phyloP scores from a whole-genome alignment of 2,113 vertebrate species.

The Pteronura brasiliensis region DNA sequence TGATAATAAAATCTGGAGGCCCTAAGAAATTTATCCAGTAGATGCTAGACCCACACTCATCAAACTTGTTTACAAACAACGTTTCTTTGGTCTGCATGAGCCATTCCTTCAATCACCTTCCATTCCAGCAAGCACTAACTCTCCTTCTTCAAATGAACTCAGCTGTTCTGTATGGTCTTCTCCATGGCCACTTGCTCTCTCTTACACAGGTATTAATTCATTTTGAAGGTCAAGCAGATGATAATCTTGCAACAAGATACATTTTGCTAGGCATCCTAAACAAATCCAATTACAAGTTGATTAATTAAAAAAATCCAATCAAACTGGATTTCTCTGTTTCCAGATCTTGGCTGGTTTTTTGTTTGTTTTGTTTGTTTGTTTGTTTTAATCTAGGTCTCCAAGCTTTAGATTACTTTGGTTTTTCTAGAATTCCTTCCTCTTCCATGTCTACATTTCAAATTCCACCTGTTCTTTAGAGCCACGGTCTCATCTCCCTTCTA shows the following conservation, averaged over 20 bases:
- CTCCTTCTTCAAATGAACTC: not conserved
- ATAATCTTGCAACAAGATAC: not conserved
- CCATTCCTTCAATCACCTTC: not conserved
- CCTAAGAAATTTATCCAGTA: not conserved
- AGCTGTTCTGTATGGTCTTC: not conserved
- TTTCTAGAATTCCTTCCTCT: not conserved
- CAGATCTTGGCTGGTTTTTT: not conserved
- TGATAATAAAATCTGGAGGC: not conserved
- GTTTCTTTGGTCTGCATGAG: not conserved
- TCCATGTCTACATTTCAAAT: not conserved
- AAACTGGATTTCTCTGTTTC: not conserved
- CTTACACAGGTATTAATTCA: slow-evolving; percentile 7
- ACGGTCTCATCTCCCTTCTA: not conserved
- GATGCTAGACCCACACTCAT: not conserved
- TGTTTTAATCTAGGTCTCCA: not conserved
- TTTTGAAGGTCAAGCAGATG: not conserved
- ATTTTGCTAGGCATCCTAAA: not conserved
- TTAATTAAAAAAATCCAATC: not conserved
- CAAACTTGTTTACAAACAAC: not conserved
- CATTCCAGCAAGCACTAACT: not conserved
- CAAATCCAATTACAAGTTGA: not conserved
- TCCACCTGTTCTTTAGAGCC: not conserved
- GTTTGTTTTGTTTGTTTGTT: not conserved
- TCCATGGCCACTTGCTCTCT: not conserved
- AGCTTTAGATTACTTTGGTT: not conserved